phyloP scores from a whole-genome alignment of 2,797 vertebrate genomes.

The Taeniopygia guttata region DNA sequence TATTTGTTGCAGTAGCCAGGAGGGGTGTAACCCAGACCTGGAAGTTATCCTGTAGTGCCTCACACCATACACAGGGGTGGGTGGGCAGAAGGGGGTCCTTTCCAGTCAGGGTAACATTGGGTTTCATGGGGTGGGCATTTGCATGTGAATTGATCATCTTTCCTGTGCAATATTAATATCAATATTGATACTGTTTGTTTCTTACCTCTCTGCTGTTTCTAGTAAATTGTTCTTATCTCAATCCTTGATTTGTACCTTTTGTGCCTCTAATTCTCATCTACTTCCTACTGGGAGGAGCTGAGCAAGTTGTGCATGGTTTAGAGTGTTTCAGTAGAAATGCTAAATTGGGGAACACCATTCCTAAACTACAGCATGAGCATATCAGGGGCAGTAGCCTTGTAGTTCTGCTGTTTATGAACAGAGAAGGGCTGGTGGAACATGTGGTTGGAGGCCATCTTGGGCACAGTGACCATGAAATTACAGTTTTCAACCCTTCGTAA shows the following conservation, averaged over 20 bases:
- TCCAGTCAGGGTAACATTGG: fast-evolving
- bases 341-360: neutral
- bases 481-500: neutral
- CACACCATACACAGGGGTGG: fast-evolving
- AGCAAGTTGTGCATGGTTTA: neutral
- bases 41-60: neutral
- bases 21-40: neutral
- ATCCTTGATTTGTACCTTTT: neutral
- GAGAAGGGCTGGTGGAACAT: neutral
- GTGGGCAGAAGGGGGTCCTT: neutral
- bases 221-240: neutral
- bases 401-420: neutral
- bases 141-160: neutral
- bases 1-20: neutral
- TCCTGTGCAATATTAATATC: neutral
- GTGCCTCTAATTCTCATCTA: neutral
- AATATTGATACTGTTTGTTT: neutral
- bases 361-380: neutral
- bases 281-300: neutral
- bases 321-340: neutral
- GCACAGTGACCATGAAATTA: neutral
- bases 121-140: fast-evolving
- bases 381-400: neutral
- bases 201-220: neutral
- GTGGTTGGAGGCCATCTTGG: neutral